Evolutionary conservation across 2,113 vertebrate species (phyloP).

Genomic region (Anhinga rufa): DNA sequence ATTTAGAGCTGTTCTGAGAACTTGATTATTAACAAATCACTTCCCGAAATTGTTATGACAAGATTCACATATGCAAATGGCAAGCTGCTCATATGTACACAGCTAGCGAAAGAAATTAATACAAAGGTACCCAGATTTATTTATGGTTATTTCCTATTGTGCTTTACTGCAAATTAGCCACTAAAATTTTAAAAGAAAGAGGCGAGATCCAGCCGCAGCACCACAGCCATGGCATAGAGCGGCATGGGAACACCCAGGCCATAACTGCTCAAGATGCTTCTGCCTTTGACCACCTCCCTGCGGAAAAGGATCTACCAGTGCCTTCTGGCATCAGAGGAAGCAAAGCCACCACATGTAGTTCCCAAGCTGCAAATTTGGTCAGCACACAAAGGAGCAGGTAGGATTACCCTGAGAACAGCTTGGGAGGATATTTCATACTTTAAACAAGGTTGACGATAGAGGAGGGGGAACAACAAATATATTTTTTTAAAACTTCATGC

Average conservation of each 20-base stretch:
- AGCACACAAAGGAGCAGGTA: neutral
- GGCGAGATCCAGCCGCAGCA: neutral
- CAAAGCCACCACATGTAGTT: neutral
- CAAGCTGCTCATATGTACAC: slow-evolving; percentile 63
- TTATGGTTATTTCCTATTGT: slow-evolving; percentile 54
- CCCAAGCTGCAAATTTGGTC: neutral
- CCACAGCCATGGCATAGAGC: neutral
- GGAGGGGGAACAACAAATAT: neutral
- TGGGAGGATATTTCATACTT: neutral
- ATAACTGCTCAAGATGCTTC: neutral
- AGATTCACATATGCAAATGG: slow-evolving; percentile 74
- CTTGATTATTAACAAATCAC: slow-evolving; percentile 80
- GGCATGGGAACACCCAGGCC: neutral
- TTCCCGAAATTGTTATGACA: slow-evolving; percentile 72
- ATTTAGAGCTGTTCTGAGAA: slow-evolving; percentile 75
- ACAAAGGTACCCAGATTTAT: slow-evolving; percentile 62
- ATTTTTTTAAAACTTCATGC: neutral
- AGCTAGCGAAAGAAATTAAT: slow-evolving; percentile 63
- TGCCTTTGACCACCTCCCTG: neutral
- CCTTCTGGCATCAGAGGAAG: neutral
- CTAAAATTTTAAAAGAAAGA: slow-evolving; percentile 11
- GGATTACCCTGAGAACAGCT: neutral
- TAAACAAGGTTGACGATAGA: neutral
- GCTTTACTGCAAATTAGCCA: slow-evolving; percentile 49
- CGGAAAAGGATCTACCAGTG: neutral